phyloP scores from a whole-genome alignment of 2,797 vertebrate species.

The Dendrocincla tyrannina region DNA sequence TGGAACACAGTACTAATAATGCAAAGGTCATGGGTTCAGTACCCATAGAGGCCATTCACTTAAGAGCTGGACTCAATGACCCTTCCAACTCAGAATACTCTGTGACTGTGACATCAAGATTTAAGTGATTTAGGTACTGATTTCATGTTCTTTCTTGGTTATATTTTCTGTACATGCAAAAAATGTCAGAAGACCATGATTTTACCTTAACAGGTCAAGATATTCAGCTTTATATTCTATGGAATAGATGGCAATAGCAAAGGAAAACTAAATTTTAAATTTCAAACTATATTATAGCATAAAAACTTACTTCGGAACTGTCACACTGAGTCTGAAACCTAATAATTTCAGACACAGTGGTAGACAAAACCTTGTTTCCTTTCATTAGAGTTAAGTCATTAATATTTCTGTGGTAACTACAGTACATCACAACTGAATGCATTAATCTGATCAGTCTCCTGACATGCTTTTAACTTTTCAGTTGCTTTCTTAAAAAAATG shows the following conservation, averaged over 20 bases:
- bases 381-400: conserved; percentile 56
- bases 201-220: neutral
- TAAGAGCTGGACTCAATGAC: neutral
- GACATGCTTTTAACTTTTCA: conserved; percentile 23
- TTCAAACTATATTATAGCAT: conserved; percentile 11
- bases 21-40: neutral
- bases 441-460: conserved; percentile 44
- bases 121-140: neutral
- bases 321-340: conserved; percentile 48
- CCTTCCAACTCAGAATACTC: neutral
- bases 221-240: neutral
- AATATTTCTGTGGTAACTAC: conserved; percentile 60
- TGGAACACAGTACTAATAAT: neutral
- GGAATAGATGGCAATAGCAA: neutral
- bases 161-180: neutral
- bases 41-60: neutral
- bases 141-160: neutral
- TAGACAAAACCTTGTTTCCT: conserved; percentile 59
- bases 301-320: conserved; percentile 36
- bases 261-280: conserved; percentile 12
- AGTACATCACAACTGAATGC: conserved; percentile 18
- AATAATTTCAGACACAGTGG: conserved; percentile 61
- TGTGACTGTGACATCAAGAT: neutral
- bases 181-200: neutral
- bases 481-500: conserved; percentile 24